Base-by-base conservation (phyloP, 2,797 vertebrate species). In the Chromobotia macracanthus region DNA sequence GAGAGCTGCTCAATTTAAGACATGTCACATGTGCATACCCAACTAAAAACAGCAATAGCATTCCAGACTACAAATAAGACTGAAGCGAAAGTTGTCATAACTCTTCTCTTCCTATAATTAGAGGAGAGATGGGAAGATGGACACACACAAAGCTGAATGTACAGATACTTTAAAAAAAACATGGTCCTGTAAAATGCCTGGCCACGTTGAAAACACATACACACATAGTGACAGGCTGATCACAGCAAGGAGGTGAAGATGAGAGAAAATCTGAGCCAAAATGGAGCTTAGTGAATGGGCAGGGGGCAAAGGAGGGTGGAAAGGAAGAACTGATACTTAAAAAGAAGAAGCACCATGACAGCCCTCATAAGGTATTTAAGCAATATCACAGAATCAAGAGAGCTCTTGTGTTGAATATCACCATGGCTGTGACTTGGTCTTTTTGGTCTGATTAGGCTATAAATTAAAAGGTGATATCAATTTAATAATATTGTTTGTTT, bases 1-100 rank as follows among this genome's bases (percentile, higher is more conserved):
- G 12, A 64, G 78, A 74, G 69, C 84, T 87, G 80, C 89, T 89
- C 84, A 89, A 89, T 85, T 82, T 66, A 85, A 89, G 85, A 82
- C 44, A 46, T 56, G 75, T 91, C 91, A 93, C 89, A 87, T 91
- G 91, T 72, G 55, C 88, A 92, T 90, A 84, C 89, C 88, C 2
- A 84, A 73, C 85, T 88, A 89, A 87, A 89, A 90, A 91, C 88
- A 88, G 91, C 89, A 89, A 80, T 35, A 85, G 83, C 86, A 83
- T 82, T 80, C 44, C 71, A 48, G 35, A 82, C 73, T 69, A 53
- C 3, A 63, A 68, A 58, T 51, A 68, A 70, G 25, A 72, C 53
- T 63, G 9, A 50, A n/a, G 46, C 8, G 35, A 63, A 50, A 66
- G 13, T 68, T 53, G 48, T 63, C 56, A 75, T 51, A 63, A 80